Percentiles rank a stretch among this genome's conserved stretches.
Conservation (phyloP, 2,888 invertebrate species). For the Lymantria monacha region DNA sequence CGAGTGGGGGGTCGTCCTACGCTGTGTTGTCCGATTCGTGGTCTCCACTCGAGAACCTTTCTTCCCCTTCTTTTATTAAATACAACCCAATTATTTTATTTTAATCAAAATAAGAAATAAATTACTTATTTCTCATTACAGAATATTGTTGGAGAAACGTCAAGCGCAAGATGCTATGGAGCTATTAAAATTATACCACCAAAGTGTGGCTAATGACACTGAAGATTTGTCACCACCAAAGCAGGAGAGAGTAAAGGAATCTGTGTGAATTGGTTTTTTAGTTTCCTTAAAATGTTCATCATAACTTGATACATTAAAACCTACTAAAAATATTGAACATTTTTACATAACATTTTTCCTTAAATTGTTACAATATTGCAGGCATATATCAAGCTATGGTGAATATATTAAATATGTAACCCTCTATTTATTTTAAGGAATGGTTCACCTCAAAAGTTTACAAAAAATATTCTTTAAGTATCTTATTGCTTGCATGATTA, state of each 20-base stretch:
- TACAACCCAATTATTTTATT: too few relatives aligned
- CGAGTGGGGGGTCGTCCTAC: too few relatives aligned
- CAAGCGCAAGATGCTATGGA: slow-evolving; percentile 94
- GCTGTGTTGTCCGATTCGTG: too few relatives aligned
- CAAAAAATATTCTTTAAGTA: slow-evolving; percentile 39
- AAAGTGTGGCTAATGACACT: slow-evolving; percentile 76
- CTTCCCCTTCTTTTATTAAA: too few relatives aligned
- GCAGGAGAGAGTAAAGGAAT: slow-evolving; percentile 68
- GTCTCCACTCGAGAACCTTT: too few relatives aligned
- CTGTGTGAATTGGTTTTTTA: slow-evolving; percentile 20
- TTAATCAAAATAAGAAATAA: too few relatives aligned
- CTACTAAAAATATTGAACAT: too few relatives aligned
- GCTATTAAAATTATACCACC: slow-evolving; percentile 88
- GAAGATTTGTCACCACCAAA: slow-evolving; percentile 75
- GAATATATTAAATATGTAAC: slow-evolving; percentile 40
- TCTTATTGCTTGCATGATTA: too few relatives aligned
- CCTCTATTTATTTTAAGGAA: slow-evolving; percentile 69
- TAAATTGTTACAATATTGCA: too few relatives aligned
- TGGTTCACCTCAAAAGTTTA: slow-evolving; percentile 78
- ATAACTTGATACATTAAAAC: slow-evolving; percentile 30
- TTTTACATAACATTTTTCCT: too few relatives aligned
- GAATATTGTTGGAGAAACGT: slow-evolving; percentile 90
- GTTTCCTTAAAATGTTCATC: slow-evolving; percentile 8
- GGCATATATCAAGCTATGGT: slow-evolving; percentile 26
- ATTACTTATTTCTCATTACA: slow-evolving; percentile 43